Base-by-base conservation (phyloP, 1,140 invertebrate genomes). In the Apis cerana region DNA sequence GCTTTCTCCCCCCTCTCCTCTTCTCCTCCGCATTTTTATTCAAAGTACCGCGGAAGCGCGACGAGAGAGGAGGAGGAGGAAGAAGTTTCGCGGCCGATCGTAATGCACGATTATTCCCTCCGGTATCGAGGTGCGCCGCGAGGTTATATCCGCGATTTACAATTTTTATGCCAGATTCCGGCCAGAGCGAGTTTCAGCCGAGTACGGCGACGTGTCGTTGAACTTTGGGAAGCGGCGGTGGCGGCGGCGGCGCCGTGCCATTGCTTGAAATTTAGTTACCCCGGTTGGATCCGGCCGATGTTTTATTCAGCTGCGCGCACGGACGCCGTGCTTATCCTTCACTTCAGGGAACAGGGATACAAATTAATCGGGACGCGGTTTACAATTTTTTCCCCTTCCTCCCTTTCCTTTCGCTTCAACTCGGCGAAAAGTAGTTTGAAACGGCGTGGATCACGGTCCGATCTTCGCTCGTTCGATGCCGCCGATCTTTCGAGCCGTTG, bases 91-190 rank as follows among this genome's bases (percentile, higher is more conserved):
- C 75, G 64, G 74, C 9, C 85, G 90, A 90, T 88, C 86, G 80
- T 89, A 88, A 91, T 89, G 72, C 77, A 75, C 79, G 86, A 91
- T 91, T 90, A 88, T 88, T 88, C 83, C 75, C 79, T 59, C 71
- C 65, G 86, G 83, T 81, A 84, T 67, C 69, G 69, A 58, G 21
- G 54, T 17, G 54, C n/a, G 68, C 67, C 64, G 70, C 33, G 33
- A 33, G 33, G 54, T 17, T 80, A 80, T 85, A 85, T 88, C 75
- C 65, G 33, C 75, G 83, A 88, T 79, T 88, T 88, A 85, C 83
- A 88, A 88, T 80, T 88, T 88, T 88, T 88, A 88, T 85, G 74
- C 56, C 75, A 59, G 68, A 69, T 68, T 62, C 56, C 70, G 54
- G 43, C 11, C 58, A 54, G 27, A 27, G 27, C 81, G 65, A 75